These are phyloP conservation scores for Typhlomys cinereus DNA, from an alignment of 2,113 vertebrate genomes.

Conservation along the genomic window DNA sequence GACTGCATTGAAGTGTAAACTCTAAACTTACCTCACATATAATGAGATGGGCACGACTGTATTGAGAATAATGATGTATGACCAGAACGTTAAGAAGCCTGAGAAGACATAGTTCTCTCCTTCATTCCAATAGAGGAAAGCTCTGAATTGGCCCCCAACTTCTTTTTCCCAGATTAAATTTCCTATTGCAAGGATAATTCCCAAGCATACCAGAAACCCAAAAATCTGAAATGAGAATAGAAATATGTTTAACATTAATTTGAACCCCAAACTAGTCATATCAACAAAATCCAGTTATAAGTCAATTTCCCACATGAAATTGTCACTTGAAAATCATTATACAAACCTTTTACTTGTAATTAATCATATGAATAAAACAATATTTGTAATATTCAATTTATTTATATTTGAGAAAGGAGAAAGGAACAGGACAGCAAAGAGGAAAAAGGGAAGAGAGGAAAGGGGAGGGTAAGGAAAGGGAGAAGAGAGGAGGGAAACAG, in stretches of 20 bases:
- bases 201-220: slow-evolving; percentile 87
- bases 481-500: no score
- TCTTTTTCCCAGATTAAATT: slow-evolving; percentile 87
- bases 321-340: slow-evolving; percentile 40
- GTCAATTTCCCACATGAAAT: slow-evolving; percentile 31
- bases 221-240: slow-evolving; percentile 85
- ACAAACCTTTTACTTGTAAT: slow-evolving; percentile 3
- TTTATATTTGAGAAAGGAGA: no score
- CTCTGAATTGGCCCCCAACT: slow-evolving; percentile 82
- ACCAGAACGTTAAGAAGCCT: slow-evolving; percentile 90
- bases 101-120: slow-evolving; percentile 81
- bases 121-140: slow-evolving; percentile 81
- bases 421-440: no score
- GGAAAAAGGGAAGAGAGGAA: no score
- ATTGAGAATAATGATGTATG: slow-evolving; percentile 89
- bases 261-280: slow-evolving; percentile 40
- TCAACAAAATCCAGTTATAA: neutral
- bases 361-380: neutral
- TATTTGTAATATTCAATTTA: no score
- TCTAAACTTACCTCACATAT: slow-evolving; percentile 87
- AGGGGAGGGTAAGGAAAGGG: no score
- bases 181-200: slow-evolving; percentile 86
- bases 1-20: neutral
- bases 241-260: slow-evolving; percentile 50
- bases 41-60: slow-evolving; percentile 89